A percentile compares a stretch with the other conserved stretches of the same genome.
Conservation (phyloP, 2,113 vertebrate genomes). For the Microtus richardsoni region DNA sequence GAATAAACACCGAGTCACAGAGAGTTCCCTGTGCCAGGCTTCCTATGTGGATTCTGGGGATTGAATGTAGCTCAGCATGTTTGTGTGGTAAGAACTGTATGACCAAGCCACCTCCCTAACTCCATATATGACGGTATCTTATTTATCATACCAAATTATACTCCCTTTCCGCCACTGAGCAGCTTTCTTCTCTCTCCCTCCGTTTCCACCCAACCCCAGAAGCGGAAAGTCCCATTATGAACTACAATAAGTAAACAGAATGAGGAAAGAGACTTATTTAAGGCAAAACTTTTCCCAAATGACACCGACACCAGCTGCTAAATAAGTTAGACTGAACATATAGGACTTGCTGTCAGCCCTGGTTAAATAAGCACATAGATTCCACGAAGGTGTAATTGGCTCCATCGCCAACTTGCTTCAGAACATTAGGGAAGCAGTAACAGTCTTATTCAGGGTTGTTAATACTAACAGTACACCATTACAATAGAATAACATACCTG, state of each 20-base stretch:
- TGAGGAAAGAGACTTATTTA: neutral
- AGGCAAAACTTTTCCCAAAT: conserved; percentile 55
- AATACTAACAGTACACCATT: conserved; percentile 27
- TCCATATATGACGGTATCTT: neutral
- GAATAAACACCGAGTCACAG: neutral
- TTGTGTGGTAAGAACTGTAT: neutral
- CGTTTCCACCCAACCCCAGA: neutral
- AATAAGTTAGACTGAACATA: conserved; percentile 70
- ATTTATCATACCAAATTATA: conserved; percentile 26
- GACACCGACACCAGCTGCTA: conserved; percentile 59
- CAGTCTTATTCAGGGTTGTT: conserved; percentile 35
- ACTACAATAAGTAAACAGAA: neutral
- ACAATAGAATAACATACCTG: conserved; percentile 54
- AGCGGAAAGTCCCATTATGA: neutral
- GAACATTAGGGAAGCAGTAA: conserved; percentile 69
- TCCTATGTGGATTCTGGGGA: neutral
- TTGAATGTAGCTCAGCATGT: neutral
- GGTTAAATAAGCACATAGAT: conserved; percentile 68
- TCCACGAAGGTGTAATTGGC: conserved; percentile 64
- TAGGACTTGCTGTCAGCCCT: conserved; percentile 65
- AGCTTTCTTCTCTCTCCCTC: neutral
- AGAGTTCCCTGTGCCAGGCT: neutral
- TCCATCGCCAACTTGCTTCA: conserved; percentile 63
- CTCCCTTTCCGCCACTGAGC: conserved; percentile 4
- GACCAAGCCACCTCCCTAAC: neutral